Percentiles rank a stretch among this genome's conserved stretches.
phyloP scores from a whole-genome alignment of 2,113 vertebrate species.

The Ondatra zibethicus region DNA sequence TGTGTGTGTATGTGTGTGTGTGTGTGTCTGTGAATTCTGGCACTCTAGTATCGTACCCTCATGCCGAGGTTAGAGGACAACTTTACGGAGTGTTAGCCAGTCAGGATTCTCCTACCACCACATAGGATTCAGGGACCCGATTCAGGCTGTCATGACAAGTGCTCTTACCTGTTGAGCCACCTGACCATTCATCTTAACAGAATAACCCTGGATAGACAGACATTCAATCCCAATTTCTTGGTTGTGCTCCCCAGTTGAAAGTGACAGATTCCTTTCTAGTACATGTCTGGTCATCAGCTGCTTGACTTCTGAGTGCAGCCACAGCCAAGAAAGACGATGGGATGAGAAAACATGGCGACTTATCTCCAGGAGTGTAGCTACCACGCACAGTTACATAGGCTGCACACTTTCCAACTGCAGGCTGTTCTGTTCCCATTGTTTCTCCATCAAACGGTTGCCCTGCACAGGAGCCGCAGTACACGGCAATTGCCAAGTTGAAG shows the following conservation, averaged over 20 bases:
- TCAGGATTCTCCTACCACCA: background rate
- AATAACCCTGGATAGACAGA: background rate
- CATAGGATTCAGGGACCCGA: background rate
- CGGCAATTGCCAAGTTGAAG: background rate
- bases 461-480: background rate
- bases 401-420: background rate
- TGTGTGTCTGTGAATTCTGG: too few relatives aligned
- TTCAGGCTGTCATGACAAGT: background rate
- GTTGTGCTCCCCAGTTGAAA: background rate
- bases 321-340: background rate
- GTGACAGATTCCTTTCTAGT: background rate
- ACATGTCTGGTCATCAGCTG: accelerated
- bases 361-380: too few relatives aligned
- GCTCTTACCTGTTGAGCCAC: background rate
- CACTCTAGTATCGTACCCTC: background rate
- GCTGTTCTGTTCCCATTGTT: accelerated
- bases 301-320: background rate
- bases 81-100: background rate
- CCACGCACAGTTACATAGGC: background rate
- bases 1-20: background rate
- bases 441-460: background rate
- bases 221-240: background rate
- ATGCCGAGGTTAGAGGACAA: too few relatives aligned
- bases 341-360: background rate
- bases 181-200: background rate